These are phyloP conservation scores for Dryobotodes eremita DNA, from an alignment of 2,888 invertebrate genomes.

Conservation along the genomic window DNA sequence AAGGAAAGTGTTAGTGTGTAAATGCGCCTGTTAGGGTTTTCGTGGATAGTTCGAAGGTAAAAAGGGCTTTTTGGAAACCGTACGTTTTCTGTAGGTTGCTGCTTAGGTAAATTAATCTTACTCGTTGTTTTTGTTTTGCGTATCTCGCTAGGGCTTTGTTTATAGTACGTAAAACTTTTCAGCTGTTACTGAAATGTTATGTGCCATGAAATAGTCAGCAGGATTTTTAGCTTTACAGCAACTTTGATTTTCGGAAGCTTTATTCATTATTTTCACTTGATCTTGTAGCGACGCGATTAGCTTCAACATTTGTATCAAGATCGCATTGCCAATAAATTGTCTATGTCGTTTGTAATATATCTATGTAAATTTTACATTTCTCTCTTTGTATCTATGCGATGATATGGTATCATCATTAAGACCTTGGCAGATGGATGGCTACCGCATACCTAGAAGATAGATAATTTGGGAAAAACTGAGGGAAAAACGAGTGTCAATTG, in stretches of 20 bases:
- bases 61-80: conserved; percentile 16
- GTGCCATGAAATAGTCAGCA: background rate
- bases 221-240: background rate
- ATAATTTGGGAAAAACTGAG: background rate
- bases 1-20: no score
- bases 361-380: background rate
- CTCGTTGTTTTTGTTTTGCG: background rate
- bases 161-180: background rate
- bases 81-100: background rate
- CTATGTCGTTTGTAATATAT: background rate
- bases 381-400: background rate
- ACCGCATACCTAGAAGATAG: background rate
- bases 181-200: background rate
- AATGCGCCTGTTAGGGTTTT: background rate
- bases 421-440: background rate
- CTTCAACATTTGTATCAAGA: background rate
- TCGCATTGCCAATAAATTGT: background rate
- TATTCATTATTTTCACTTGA: background rate
- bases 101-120: background rate
- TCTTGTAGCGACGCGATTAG: background rate
- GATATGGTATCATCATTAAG: background rate
- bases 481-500: background rate
- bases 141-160: background rate
- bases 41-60: background rate
- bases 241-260: background rate